These are phyloP conservation scores for Saturnia japonica DNA, from an alignment of 2,888 invertebrate genomes.

Conservation along the genomic window DNA sequence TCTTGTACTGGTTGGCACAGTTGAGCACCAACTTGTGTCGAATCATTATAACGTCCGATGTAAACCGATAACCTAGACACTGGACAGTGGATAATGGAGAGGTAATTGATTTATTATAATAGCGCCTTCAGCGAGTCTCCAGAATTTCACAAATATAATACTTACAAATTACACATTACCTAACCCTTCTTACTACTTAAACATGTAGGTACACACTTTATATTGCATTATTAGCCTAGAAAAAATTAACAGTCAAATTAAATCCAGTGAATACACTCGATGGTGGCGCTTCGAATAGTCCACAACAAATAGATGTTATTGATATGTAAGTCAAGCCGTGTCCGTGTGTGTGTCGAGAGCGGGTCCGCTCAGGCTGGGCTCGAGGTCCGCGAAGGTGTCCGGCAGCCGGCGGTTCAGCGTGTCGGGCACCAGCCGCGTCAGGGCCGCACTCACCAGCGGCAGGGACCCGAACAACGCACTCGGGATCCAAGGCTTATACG, in stretches of 20 bases:
- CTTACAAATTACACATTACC: no score
- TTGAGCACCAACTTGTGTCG: no score
- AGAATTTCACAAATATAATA: no score
- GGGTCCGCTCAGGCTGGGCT: slow-evolving; percentile 19
- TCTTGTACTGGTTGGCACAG: no score
- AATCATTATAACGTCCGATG: no score
- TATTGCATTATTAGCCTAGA: background rate
- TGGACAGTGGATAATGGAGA: no score
- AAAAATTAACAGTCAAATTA: background rate
- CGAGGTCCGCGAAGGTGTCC: slow-evolving; percentile 80
- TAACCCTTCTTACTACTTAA: no score
- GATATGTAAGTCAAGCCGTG: background rate
- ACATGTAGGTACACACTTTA: no score
- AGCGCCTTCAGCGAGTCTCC: no score
- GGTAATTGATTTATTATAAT: no score
- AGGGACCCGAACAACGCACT: slow-evolving; percentile 74
- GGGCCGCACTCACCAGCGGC: slow-evolving; percentile 79
- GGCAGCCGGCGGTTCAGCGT: slow-evolving; percentile 83
- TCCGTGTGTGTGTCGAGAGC: background rate
- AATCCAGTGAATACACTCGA: background rate
- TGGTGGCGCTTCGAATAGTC: background rate
- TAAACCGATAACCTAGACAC: no score
- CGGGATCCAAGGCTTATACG: slow-evolving; percentile 72
- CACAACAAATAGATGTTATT: background rate
- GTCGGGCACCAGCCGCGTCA: slow-evolving; percentile 82